Conservation (phyloP, 2,888 invertebrate genomes). For the Augiades crinisus region DNA sequence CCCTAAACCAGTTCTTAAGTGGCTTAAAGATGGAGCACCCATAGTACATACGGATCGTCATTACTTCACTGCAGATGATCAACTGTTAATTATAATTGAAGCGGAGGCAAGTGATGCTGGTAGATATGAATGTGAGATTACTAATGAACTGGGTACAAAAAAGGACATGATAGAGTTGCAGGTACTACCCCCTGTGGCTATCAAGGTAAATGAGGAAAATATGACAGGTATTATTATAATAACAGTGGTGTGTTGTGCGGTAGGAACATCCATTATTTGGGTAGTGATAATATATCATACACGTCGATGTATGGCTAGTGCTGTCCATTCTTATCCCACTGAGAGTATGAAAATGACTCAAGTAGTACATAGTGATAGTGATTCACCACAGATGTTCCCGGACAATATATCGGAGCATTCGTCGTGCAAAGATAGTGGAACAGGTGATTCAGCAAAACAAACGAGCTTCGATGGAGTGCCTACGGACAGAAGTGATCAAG, state of each 20-base stretch:
- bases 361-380: slow-evolving; percentile 76
- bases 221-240: slow-evolving; percentile 94
- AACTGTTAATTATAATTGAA: slow-evolving; percentile 93
- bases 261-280: slow-evolving; percentile 95
- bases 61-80: slow-evolving; percentile 93
- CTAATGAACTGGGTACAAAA: slow-evolving; percentile 90
- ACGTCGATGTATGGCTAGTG: slow-evolving; percentile 83
- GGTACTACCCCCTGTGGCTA: slow-evolving; percentile 83
- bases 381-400: slow-evolving; percentile 74
- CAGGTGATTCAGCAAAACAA: slow-evolving; percentile 89
- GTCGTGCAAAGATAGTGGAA: slow-evolving; percentile 90
- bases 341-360: slow-evolving; percentile 76
- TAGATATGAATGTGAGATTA: slow-evolving; percentile 93
- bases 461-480: slow-evolving; percentile 84
- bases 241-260: slow-evolving; percentile 94
- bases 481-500: slow-evolving; percentile 68
- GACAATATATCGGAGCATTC: slow-evolving; percentile 89
- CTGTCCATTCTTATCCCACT: slow-evolving; percentile 69
- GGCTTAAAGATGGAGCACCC: slow-evolving; percentile 92
- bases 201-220: slow-evolving; percentile 85
- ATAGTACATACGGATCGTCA: slow-evolving; percentile 89
- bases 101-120: slow-evolving; percentile 90
- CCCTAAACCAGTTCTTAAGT: slow-evolving; percentile 89
- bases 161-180: slow-evolving; percentile 86
- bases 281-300: slow-evolving; percentile 95